Evolutionary conservation across 2,888 invertebrate species (phyloP).

Genomic region (Encarsia formosa): DNA sequence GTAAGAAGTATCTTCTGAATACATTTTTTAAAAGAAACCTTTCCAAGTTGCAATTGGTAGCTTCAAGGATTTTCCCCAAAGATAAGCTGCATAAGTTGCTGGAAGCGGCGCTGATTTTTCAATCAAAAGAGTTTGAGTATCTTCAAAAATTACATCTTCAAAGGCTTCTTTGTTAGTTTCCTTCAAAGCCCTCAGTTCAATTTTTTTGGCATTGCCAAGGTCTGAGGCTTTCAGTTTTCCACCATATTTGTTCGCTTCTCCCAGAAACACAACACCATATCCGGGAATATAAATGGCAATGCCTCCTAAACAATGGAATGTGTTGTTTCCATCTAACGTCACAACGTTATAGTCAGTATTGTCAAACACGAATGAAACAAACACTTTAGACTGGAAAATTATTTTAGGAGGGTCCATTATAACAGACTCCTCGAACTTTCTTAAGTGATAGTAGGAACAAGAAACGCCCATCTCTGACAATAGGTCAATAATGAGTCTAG

Average conservation of each 20-base stretch:
- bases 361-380: constrained; percentile 19
- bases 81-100: background rate
- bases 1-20: background rate
- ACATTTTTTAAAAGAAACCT: background rate
- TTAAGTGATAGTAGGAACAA: background rate
- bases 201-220: background rate
- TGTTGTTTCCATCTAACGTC: constrained; percentile 5
- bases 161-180: background rate
- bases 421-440: background rate
- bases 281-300: background rate
- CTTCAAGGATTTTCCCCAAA: background rate
- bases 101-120: background rate
- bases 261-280: background rate
- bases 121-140: background rate
- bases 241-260: background rate
- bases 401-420: background rate
- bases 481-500: background rate
- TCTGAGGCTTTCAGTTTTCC: background rate
- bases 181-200: background rate
- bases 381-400: background rate
- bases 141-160: background rate
- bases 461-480: background rate
- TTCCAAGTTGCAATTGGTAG: background rate
- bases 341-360: constrained; percentile 26
- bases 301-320: constrained; percentile 6